These are phyloP conservation scores for Tetraodon nigroviridis DNA, from an alignment of 2,113 vertebrate species.

Conservation along the genomic window DNA sequence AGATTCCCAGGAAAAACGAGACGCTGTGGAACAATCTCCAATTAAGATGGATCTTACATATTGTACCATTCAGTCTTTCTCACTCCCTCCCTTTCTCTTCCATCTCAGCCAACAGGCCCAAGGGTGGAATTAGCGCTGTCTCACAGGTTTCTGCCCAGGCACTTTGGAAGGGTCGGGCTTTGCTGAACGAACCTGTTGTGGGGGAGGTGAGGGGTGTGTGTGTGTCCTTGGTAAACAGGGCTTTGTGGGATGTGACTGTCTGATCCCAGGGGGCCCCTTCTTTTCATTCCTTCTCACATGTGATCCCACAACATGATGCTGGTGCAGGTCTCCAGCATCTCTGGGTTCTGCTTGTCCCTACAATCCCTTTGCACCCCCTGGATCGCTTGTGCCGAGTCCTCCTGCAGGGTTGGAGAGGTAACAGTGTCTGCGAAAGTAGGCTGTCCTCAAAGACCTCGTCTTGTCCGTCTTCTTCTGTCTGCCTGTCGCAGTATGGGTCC, in stretches of 20 bases:
- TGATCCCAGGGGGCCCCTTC: slow-evolving; percentile 65
- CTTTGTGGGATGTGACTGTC: slow-evolving; percentile 75
- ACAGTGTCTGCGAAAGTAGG: slow-evolving; percentile 13
- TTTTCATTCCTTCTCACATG: slow-evolving; percentile 42
- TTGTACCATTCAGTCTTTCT: slow-evolving; percentile 63
- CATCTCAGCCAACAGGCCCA: slow-evolving; percentile 61
- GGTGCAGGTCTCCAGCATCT: slow-evolving; percentile 23
- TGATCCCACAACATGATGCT: slow-evolving; percentile 45
- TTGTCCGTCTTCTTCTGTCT: slow-evolving; percentile 18
- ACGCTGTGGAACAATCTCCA: slow-evolving; percentile 72
- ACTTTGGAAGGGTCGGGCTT: slow-evolving; percentile 53
- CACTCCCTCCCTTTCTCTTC: slow-evolving; percentile 26
- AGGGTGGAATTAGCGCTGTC: slow-evolving; percentile 72
- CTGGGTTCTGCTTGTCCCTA: slow-evolving; percentile 32
- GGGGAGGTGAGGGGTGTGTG: slow-evolving; percentile 32
- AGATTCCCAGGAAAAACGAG: slow-evolving; percentile 74
- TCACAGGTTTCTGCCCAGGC: slow-evolving; percentile 71
- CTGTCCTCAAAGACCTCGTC: slow-evolving; percentile 19
- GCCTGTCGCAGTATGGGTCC: slow-evolving; percentile 13
- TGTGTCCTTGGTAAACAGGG: slow-evolving; percentile 74
- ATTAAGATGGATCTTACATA: slow-evolving; percentile 74
- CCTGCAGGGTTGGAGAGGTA: background rate
- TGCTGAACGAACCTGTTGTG: slow-evolving; percentile 36
- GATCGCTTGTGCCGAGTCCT: slow-evolving; percentile 14
- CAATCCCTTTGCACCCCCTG: slow-evolving; percentile 37